These are phyloP conservation scores for Pyrochroa serraticornis DNA, from an alignment of 2,888 invertebrate species.

Conservation along the genomic window DNA sequence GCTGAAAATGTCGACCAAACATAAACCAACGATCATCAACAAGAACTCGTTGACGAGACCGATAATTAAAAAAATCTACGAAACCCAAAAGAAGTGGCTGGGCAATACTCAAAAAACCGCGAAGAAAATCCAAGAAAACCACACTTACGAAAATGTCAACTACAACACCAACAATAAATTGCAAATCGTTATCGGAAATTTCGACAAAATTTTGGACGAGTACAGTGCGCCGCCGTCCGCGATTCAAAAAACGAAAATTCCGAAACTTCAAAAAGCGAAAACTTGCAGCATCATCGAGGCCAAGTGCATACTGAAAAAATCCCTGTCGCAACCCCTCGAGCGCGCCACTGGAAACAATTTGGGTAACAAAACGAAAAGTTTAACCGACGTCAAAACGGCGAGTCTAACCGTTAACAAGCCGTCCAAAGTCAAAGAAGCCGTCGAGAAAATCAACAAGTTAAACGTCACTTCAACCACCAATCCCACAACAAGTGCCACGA, in stretches of 20 bases:
- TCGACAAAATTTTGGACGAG: slow-evolving; percentile 62
- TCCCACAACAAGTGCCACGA: no score
- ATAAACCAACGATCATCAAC: background rate
- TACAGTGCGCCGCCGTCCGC: slow-evolving; percentile 43
- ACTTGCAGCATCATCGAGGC: slow-evolving; percentile 75
- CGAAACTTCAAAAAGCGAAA: slow-evolving; percentile 71
- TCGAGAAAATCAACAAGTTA: slow-evolving; percentile 33
- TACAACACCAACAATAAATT: slow-evolving; percentile 53
- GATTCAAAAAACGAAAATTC: slow-evolving; percentile 51
- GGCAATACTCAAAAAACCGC: slow-evolving; percentile 24
- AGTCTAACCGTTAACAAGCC: slow-evolving; percentile 2
- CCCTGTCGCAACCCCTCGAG: slow-evolving; percentile 60
- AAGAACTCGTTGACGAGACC: background rate
- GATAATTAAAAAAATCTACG: slow-evolving; percentile 47
- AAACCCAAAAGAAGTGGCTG: slow-evolving; percentile 48
- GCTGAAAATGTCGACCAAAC: slow-evolving; percentile 16
- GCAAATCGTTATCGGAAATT: slow-evolving; percentile 60
- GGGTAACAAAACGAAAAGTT: slow-evolving; percentile 45
- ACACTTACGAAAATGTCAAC: slow-evolving; percentile 46
- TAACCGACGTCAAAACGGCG: slow-evolving; percentile 40
- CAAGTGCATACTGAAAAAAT: slow-evolving; percentile 69
- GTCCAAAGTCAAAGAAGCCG: slow-evolving; percentile 48
- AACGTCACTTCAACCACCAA: slow-evolving; percentile 27
- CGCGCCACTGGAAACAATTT: slow-evolving; percentile 23
- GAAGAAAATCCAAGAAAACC: slow-evolving; percentile 37